These are phyloP conservation scores for Clusia tigrina DNA, from an alignment of 2,888 invertebrate species.

Conservation along the genomic window DNA sequence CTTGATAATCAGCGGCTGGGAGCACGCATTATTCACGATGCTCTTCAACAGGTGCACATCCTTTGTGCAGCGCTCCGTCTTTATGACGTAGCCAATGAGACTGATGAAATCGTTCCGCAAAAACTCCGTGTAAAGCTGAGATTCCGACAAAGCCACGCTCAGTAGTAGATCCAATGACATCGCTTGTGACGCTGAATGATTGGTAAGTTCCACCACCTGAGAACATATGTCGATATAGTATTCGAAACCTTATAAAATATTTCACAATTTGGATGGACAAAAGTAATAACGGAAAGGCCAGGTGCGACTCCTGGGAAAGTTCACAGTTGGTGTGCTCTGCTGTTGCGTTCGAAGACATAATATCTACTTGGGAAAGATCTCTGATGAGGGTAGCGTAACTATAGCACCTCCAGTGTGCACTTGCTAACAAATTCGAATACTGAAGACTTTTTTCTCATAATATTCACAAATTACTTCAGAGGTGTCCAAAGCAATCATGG, in stretches of 20 bases:
- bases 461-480: too few species aligned
- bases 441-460: too few species aligned
- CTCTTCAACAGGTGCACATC: conserved; percentile 71
- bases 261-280: not conserved
- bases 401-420: too few species aligned
- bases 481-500: too few species aligned
- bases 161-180: conserved; percentile 70
- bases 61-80: conserved; percentile 69
- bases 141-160: conserved; percentile 69
- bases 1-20: conserved; percentile 67
- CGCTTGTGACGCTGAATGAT: conserved; percentile 70
- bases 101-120: conserved; percentile 68
- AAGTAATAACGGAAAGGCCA: too few species aligned
- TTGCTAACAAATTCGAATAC: too few species aligned
- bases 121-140: conserved; percentile 70
- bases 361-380: too few species aligned
- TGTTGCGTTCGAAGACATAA: too few species aligned
- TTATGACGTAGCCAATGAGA: conserved; percentile 71
- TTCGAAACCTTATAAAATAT: not conserved
- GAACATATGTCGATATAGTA: conserved; percentile 7
- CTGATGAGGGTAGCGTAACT: too few species aligned
- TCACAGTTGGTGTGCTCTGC: too few species aligned
- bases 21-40: conserved; percentile 74
- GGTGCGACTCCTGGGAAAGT: too few species aligned
- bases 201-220: conserved; percentile 73